These are phyloP conservation scores for Hylyphantes graminicola DNA, from an alignment of 1,140 invertebrate species.

Conservation along the genomic window DNA sequence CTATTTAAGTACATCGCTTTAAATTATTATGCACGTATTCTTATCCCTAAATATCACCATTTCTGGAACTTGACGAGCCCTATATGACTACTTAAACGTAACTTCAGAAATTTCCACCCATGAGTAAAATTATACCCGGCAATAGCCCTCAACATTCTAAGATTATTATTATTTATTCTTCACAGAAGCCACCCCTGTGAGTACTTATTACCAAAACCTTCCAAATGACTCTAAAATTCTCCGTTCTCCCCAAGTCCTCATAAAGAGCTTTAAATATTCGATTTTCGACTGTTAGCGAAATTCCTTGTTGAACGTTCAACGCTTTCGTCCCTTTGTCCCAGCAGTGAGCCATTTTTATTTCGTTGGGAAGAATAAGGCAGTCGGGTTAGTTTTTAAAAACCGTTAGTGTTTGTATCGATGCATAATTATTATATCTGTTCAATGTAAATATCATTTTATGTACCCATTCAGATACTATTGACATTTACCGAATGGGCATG, in stretches of 20 bases:
- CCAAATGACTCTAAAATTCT: constrained; percentile 23
- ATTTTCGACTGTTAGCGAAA: constrained; percentile 6
- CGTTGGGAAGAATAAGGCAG: neutral
- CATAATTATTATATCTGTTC: too few species aligned
- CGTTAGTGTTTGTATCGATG: too few species aligned
- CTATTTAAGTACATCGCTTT: too few species aligned
- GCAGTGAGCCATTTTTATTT: neutral
- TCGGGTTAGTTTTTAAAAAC: neutral
- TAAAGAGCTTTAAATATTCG: constrained; percentile 46
- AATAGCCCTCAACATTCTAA: constrained; percentile 6
- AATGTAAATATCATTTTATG: too few species aligned
- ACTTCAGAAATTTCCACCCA: neutral
- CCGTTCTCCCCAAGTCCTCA: constrained; percentile 19
- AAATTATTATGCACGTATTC: too few species aligned
- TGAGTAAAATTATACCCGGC: constrained; percentile 13
- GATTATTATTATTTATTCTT: constrained; percentile 27
- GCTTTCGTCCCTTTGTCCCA: neutral
- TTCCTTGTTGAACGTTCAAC: neutral
- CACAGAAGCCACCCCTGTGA: neutral
- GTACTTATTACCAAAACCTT: constrained; percentile 25
- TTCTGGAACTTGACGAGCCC: too few species aligned
- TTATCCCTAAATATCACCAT: too few species aligned
- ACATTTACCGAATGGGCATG: too few species aligned
- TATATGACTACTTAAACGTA: too few species aligned
- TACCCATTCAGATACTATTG: too few species aligned